These are phyloP conservation scores for Cheirogaleus major DNA, from an alignment of 2,797 vertebrate species.

Conservation along the genomic window DNA sequence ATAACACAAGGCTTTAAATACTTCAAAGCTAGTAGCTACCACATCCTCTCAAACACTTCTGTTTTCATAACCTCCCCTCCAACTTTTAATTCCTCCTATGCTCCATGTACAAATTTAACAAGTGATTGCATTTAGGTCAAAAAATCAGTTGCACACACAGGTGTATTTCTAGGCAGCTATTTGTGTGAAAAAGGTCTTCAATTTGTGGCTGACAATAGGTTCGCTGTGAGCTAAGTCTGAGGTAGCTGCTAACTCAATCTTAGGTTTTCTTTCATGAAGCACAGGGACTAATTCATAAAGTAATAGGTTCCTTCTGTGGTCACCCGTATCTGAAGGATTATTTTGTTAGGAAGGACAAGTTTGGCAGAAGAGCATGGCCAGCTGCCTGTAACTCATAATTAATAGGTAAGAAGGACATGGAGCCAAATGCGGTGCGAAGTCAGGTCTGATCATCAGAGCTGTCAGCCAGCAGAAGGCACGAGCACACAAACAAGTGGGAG, in stretches of 20 bases:
- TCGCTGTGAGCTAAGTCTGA: not conserved
- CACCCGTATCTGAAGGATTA: not conserved
- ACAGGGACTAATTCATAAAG: not conserved
- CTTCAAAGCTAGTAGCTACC: not conserved
- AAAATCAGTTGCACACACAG: not conserved
- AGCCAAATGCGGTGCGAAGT: not conserved
- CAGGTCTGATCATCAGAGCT: not conserved
- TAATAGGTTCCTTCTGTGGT: not conserved
- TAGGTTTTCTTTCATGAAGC: not conserved
- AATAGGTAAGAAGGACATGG: not conserved
- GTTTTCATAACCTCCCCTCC: not conserved
- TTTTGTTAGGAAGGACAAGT: not conserved
- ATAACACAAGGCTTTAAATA: not conserved
- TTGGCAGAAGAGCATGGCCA: not conserved
- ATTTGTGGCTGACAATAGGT: not conserved
- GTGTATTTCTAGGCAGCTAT: not conserved
- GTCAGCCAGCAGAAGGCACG: not conserved
- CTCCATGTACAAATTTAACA: not conserved
- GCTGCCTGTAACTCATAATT: not conserved
- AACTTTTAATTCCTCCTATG: not conserved
- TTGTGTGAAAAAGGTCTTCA: not conserved
- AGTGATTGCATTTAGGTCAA: not conserved
- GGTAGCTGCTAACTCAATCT: not conserved
- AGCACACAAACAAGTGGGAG: not conserved
- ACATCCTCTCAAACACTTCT: not conserved